phyloP scores from a whole-genome alignment of 2,113 vertebrate species.

The Grammomys surdaster region DNA sequence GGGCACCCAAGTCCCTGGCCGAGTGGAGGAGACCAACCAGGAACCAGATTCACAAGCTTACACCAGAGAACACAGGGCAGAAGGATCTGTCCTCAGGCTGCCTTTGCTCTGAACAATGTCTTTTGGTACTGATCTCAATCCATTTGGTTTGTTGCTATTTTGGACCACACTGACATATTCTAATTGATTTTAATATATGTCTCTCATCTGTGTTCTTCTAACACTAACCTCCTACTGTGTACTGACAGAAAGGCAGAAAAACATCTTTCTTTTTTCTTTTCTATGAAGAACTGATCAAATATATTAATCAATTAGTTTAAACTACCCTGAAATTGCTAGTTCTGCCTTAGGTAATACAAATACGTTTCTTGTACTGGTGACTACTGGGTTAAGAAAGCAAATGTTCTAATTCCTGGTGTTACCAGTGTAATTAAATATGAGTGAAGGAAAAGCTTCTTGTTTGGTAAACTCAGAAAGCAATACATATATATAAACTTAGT shows the following conservation, averaged over 20 bases:
- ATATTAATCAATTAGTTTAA: not conserved
- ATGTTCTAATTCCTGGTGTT: conserved; percentile 12
- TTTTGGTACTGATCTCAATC: conserved; percentile 27
- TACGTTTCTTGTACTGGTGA: not conserved
- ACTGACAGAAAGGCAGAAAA: not conserved
- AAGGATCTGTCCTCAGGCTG: not conserved
- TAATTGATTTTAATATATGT: conserved; percentile 40
- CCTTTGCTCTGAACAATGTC: not conserved
- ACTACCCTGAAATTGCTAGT: not conserved
- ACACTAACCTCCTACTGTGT: conserved; percentile 36
- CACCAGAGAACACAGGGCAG: not conserved
- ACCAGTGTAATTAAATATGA: not conserved
- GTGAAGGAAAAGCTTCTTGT: conserved; percentile 9
- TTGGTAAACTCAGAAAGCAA: conserved; percentile 11
- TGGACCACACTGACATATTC: not conserved
- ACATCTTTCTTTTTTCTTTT: not conserved
- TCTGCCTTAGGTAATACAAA: conserved; percentile 16
- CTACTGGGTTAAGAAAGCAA: conserved; percentile 29
- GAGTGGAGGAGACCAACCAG: not conserved
- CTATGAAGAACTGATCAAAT: not conserved
- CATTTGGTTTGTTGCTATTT: not conserved
- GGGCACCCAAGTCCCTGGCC: not conserved
- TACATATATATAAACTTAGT: not conserved
- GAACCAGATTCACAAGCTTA: not conserved
- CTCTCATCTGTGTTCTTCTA: conserved; percentile 17